phyloP scores from a whole-genome alignment of 2,797 vertebrate species.

The Mormyrops attenuatus region DNA sequence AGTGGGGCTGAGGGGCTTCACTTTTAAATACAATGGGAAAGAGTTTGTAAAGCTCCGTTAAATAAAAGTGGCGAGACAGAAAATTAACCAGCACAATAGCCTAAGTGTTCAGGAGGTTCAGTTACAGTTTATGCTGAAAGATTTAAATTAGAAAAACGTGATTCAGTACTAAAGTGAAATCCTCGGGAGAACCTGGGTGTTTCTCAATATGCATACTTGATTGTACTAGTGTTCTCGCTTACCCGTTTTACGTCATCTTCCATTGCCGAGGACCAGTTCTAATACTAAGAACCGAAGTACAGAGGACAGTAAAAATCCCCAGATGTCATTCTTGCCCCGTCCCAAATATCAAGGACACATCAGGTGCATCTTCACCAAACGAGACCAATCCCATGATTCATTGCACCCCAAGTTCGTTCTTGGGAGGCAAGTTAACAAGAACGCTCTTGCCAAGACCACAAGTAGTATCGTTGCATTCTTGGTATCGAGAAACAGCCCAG shows the following conservation, averaged over 20 bases:
- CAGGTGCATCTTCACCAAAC: not conserved
- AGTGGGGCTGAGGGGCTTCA: not conserved
- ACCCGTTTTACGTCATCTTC: not conserved
- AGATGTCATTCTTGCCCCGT: not conserved
- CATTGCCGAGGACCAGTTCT: not conserved
- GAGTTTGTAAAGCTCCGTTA: not conserved
- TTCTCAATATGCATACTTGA: not conserved
- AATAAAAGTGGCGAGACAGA: not conserved
- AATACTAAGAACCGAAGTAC: not conserved
- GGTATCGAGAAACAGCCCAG: not conserved
- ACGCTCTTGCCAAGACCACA: not conserved
- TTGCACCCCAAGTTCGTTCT: not conserved
- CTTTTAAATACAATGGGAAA: not conserved
- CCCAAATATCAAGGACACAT: not conserved
- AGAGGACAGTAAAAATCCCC: not conserved
- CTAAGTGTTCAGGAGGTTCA: not conserved
- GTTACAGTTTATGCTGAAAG: not conserved
- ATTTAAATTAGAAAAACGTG: not conserved
- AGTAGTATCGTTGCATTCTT: not conserved
- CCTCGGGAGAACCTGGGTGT: not conserved
- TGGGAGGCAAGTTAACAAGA: not conserved
- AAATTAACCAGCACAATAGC: not conserved
- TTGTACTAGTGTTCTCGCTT: not conserved
- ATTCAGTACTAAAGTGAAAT: not conserved
- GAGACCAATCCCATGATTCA: not conserved